Percentiles rank a stretch among this genome's conserved stretches.
Conservation (phyloP, 1,140 invertebrate genomes). For the Dreissena rostriformis region DNA sequence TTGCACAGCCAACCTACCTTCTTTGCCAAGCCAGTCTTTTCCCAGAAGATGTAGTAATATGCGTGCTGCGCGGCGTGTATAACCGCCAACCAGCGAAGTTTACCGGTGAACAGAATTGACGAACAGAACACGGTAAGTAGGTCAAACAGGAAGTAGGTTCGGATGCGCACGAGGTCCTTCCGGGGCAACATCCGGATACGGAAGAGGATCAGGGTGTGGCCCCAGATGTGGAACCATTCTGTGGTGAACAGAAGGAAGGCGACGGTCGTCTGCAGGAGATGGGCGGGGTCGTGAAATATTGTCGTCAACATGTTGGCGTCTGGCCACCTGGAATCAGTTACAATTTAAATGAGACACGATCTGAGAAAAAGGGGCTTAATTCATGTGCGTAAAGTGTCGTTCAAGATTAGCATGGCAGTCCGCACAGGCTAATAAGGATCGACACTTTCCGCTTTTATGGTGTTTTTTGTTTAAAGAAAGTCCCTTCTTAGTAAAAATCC, state of each 20-base stretch:
- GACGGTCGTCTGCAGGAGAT: constrained; percentile 18
- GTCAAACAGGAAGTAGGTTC: constrained; percentile 73
- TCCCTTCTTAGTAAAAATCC: too few species aligned
- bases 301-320: too few species aligned
- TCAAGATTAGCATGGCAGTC: too few species aligned
- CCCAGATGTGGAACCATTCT: constrained; percentile 69
- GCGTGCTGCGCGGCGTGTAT: constrained; percentile 72
- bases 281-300: background rate
- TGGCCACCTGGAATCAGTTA: background rate
- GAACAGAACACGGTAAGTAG: constrained; percentile 66
- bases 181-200: constrained; percentile 70
- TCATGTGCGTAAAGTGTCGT: too few species aligned
- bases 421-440: too few species aligned
- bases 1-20: constrained; percentile 61
- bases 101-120: constrained; percentile 63
- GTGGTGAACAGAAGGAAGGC: constrained; percentile 56
- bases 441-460: too few species aligned
- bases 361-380: too few species aligned
- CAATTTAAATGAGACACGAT: background rate
- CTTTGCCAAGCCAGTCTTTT: constrained; percentile 67
- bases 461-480: too few species aligned
- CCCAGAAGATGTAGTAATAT: constrained; percentile 73
- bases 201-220: constrained; percentile 68
- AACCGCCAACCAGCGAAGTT: constrained; percentile 64
- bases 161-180: constrained; percentile 71